A percentile compares a stretch with the other conserved stretches of the same genome.
phyloP scores from a whole-genome alignment of 2,888 invertebrate genomes.

The Polydrusus cervinus region DNA sequence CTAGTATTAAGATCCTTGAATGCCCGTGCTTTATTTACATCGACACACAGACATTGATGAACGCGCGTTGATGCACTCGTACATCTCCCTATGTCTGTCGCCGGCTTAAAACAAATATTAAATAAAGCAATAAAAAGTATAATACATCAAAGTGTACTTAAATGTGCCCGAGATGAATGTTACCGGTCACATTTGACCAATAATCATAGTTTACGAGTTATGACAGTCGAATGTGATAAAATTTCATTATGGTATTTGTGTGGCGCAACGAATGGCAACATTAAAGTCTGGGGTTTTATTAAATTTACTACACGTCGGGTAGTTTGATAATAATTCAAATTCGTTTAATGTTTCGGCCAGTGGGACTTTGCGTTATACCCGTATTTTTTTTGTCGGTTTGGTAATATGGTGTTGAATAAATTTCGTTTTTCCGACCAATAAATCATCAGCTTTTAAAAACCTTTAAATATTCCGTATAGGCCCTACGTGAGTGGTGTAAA shows the following conservation, averaged over 20 bases:
- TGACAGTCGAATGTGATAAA: conserved; percentile 53
- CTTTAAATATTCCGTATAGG: background rate
- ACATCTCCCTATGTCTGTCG: no score
- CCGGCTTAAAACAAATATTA: background rate
- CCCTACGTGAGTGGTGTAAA: background rate
- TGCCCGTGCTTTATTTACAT: no score
- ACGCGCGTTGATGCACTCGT: no score
- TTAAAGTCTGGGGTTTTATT: conserved; percentile 51
- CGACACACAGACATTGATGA: no score
- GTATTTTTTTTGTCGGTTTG: conserved; percentile 20
- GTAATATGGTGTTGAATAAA: conserved; percentile 9
- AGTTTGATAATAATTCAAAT: conserved; percentile 50
- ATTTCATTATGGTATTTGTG: conserved; percentile 50
- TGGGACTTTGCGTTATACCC: conserved; percentile 28
- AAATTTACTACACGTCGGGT: conserved; percentile 50
- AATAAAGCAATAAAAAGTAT: background rate
- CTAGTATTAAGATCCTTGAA: no score
- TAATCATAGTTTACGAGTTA: conserved; percentile 46
- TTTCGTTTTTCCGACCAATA: conserved; percentile 13
- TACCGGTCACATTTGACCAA: conserved; percentile 38
- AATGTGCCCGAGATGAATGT: background rate
- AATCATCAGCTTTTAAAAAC: conserved; percentile 13
- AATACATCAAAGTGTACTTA: background rate
- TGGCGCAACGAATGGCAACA: conserved; percentile 33
- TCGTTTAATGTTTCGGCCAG: conserved; percentile 43